phyloP scores from a whole-genome alignment of 2,113 vertebrate species.

The Lycaon pictus region DNA sequence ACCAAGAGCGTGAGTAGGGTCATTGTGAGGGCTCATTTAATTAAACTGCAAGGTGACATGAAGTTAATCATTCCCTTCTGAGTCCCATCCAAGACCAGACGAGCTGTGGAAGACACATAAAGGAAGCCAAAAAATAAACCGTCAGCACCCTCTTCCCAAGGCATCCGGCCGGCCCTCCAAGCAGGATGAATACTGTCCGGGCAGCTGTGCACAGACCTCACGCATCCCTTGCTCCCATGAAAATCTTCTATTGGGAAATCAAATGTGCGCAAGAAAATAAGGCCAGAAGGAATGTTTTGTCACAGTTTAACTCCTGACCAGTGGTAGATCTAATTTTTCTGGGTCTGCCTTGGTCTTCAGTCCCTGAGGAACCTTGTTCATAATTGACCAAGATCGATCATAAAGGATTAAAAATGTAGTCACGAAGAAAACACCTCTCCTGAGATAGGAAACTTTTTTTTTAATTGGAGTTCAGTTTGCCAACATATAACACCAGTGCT shows the following conservation, averaged over 20 bases:
- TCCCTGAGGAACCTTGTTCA: neutral
- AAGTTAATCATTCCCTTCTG: neutral
- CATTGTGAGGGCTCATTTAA: neutral
- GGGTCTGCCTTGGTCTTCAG: neutral
- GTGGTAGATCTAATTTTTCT: slow-evolving; percentile 1
- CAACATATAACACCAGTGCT: no score
- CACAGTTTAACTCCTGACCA: slow-evolving; percentile 3
- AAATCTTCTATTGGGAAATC: neutral
- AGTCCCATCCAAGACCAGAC: neutral
- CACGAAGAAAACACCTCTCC: neutral
- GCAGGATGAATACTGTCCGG: neutral
- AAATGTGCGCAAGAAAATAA: neutral
- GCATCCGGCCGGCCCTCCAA: neutral
- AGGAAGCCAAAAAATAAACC: neutral
- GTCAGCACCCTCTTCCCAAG: neutral
- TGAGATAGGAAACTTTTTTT: neutral
- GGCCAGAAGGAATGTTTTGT: neutral
- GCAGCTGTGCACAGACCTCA: neutral
- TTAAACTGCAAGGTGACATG: neutral
- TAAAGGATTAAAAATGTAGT: neutral
- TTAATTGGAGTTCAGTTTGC: no score
- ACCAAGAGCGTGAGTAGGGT: no score
- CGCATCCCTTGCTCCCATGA: neutral
- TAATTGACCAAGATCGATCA: neutral
- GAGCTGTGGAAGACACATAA: neutral